A percentile compares a stretch with the other conserved stretches of the same genome.
Evolutionary conservation across 2,113 vertebrate species (phyloP).

Genomic region (Callocephalon fimbriatum): DNA sequence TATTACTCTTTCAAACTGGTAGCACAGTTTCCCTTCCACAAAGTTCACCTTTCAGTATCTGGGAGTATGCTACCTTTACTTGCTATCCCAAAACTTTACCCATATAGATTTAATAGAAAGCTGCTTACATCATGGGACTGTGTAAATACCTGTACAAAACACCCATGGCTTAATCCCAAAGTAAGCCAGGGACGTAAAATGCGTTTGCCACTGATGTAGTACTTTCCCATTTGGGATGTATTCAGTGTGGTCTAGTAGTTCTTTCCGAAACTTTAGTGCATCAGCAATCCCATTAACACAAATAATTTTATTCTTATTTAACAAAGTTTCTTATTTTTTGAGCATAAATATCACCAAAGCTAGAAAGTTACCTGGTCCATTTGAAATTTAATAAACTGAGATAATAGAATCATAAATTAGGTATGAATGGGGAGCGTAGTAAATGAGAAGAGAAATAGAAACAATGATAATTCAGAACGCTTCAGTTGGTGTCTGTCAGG

Average conservation of each 20-base stretch:
- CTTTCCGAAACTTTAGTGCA: neutral
- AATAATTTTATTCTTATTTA: neutral
- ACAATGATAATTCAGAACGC: neutral
- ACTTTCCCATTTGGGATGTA: neutral
- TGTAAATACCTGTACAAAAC: neutral
- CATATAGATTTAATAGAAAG: neutral
- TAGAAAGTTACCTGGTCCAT: neutral
- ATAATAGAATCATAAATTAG: neutral
- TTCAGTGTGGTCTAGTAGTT: neutral
- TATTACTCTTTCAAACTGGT: neutral
- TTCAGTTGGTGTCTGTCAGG: slow-evolving; percentile 24
- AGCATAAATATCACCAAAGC: neutral
- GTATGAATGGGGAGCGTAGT: neutral
- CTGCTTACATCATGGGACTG: neutral
- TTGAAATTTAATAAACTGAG: neutral
- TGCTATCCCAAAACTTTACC: neutral
- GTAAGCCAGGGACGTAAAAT: neutral
- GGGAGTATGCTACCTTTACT: neutral
- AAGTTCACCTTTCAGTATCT: neutral
- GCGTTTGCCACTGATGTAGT: neutral
- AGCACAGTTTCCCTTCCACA: neutral
- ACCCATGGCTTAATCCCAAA: neutral
- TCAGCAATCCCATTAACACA: neutral
- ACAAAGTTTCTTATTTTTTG: neutral
- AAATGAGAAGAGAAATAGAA: neutral